Percentiles rank a stretch among this genome's conserved stretches.
These are phyloP conservation scores for Sarcophaga peregrina DNA, from an alignment of 1,140 invertebrate species.

Conservation along the genomic window DNA sequence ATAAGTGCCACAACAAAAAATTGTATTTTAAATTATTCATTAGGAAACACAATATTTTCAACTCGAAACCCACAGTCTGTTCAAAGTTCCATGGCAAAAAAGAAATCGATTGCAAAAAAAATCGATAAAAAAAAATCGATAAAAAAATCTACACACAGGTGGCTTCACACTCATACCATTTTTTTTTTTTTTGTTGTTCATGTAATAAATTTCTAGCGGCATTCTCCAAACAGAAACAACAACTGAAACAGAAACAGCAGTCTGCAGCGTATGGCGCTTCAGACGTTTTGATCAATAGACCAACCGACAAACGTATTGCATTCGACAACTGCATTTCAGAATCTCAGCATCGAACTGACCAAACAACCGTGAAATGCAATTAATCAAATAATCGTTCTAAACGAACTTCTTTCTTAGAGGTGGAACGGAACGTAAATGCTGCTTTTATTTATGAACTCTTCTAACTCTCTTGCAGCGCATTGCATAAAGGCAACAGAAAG, in stretches of 20 bases:
- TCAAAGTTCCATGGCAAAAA: neutral
- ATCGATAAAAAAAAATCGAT: neutral
- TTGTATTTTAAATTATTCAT: too few relatives aligned
- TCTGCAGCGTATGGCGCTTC: neutral
- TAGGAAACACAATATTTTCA: neutral
- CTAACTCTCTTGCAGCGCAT: too few relatives aligned
- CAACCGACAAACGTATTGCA: neutral
- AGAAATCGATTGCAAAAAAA: neutral
- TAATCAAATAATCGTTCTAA: slow-evolving; percentile 24
- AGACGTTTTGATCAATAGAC: neutral
- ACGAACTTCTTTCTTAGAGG: neutral
- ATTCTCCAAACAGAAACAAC: slow-evolving; percentile 27
- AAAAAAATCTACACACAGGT: slow-evolving; percentile 22
- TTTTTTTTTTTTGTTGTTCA: neutral
- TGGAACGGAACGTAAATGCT: neutral
- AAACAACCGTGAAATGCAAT: neutral
- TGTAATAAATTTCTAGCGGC: slow-evolving; percentile 35
- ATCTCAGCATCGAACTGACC: neutral
- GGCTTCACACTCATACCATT: slow-evolving; percentile 20
- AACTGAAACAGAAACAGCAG: too few relatives aligned
- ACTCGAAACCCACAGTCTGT: neutral
- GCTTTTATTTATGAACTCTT: too few relatives aligned
- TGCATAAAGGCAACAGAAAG: too few relatives aligned
- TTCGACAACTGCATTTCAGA: neutral
- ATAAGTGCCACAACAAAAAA: too few relatives aligned